phyloP scores from a whole-genome alignment of 2,797 vertebrate species.

The Acanthurus lineatus region DNA sequence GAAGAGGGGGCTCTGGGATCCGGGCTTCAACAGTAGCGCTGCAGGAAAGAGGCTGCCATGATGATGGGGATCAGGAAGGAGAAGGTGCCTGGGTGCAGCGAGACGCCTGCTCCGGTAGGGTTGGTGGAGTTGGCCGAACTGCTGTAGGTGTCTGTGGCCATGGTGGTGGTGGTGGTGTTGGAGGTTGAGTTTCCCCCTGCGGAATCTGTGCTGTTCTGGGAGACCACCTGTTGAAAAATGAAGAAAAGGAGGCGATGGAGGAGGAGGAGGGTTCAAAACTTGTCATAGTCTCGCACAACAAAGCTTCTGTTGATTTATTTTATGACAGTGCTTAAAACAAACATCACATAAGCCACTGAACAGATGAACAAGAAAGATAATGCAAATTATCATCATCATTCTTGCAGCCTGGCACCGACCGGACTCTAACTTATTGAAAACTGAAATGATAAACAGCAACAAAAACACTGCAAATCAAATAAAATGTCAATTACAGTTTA shows the following conservation, averaged over 20 bases:
- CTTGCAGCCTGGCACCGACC: neutral
- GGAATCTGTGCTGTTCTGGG: constrained; percentile 51
- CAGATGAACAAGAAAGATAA: neutral
- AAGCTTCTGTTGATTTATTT: neutral
- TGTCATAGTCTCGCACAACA: no score
- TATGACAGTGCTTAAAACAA: neutral
- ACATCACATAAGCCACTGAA: neutral
- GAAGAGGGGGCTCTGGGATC: constrained; percentile 20
- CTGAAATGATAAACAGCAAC: neutral
- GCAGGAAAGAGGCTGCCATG: constrained; percentile 86
- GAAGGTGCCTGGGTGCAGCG: constrained; percentile 83
- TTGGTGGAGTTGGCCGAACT: constrained; percentile 75
- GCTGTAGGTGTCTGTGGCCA: constrained; percentile 60
- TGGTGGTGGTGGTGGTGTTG: constrained; percentile 59
- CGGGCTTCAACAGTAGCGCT: constrained; percentile 88
- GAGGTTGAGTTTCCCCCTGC: constrained; percentile 65
- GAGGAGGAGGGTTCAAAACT: neutral
- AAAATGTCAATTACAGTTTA: neutral
- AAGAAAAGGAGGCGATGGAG: neutral
- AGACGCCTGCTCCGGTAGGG: constrained; percentile 75
- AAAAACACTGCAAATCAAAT: neutral
- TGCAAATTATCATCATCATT: neutral
- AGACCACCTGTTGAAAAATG: constrained; percentile 67
- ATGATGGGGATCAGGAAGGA: constrained; percentile 81
- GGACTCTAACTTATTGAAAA: neutral